Base-by-base conservation (phyloP, 92 coral and sea anemone species). In the Phymanthus crucifer region DNA sequence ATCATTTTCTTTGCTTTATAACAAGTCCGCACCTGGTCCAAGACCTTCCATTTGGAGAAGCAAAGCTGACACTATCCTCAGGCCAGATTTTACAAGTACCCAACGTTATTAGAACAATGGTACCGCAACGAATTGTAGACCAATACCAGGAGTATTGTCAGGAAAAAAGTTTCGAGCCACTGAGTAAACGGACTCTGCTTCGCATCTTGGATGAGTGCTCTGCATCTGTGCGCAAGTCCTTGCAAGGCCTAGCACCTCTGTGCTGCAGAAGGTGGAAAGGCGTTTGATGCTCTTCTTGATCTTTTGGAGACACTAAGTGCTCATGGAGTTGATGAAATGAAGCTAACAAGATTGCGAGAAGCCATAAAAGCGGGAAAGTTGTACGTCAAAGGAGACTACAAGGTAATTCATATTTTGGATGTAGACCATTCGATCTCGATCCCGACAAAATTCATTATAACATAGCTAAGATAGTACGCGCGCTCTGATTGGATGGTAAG, bases 31-130 rank as follows among this genome's bases (percentile, higher is more conserved):
- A 72, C 32, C 24, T 72, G 40, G 58, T 72, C 11, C 77, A 72
- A n/a, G 77, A 72, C 4, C 77, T 72, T 0, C 77, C 77, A 72
- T 72, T 72, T 35, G 77, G 77, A 46, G 77, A 31, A 46, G 40
- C 26, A 0, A 23, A 46, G 21, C 50, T 72, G n/a, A 72, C 35
- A 23, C 27, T 72, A 23, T 38, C 77, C 16, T 38, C 56, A 17
- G 77, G 77, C 26, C 26, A 72, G 40, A 3, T 23, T 1, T 35
- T 72, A 12, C 26, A 7, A 3, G 77, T 31, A 34, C 77, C 77
- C 24, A 72, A 72, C 23, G 35, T 72, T 17, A 38, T 72, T 13
- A 19, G 77, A 6, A 72, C 77, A 24, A 72, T 72, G 77, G 58
- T 72, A n/a, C 77, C 77, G 24, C 72, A 68, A 68, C 17, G 77